phyloP scores from a whole-genome alignment of 2,113 vertebrate species.

The Sula dactylatra region DNA sequence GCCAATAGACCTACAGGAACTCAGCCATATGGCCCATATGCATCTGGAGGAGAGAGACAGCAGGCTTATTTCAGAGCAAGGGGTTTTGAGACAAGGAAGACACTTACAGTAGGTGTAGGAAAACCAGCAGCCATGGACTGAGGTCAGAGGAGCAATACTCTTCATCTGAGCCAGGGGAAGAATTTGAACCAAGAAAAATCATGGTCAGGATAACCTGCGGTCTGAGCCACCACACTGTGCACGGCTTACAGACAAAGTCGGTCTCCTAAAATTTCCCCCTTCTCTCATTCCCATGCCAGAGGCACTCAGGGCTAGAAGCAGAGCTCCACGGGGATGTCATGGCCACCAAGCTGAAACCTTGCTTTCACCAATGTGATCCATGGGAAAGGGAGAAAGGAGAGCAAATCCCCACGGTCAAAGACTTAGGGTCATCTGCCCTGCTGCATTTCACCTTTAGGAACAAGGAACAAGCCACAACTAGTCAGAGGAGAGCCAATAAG shows the following conservation, averaged over 20 bases:
- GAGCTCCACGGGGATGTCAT: not conserved
- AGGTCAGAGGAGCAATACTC: not conserved
- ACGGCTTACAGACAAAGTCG: not conserved
- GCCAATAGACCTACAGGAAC: not conserved
- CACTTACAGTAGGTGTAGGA: not conserved
- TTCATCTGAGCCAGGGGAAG: not conserved
- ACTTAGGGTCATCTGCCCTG: not conserved
- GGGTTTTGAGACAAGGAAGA: not conserved
- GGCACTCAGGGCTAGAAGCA: not conserved
- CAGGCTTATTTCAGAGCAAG: not conserved
- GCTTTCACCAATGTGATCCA: not conserved
- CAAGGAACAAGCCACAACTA: not conserved
- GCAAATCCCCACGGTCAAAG: fast-evolving
- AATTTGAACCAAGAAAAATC: not conserved
- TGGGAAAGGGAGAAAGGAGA: not conserved
- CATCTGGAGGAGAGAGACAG: not conserved
- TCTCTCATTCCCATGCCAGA: not conserved
- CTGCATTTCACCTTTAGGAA: not conserved
- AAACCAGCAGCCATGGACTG: not conserved
- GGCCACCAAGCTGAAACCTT: not conserved
- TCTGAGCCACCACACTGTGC: not conserved
- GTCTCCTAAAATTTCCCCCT: not conserved
- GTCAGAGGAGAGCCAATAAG: not conserved
- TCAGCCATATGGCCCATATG: not conserved
- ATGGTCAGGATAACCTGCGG: not conserved